Base-by-base conservation (phyloP, 2,888 invertebrate genomes). In the Carcina quercana region DNA sequence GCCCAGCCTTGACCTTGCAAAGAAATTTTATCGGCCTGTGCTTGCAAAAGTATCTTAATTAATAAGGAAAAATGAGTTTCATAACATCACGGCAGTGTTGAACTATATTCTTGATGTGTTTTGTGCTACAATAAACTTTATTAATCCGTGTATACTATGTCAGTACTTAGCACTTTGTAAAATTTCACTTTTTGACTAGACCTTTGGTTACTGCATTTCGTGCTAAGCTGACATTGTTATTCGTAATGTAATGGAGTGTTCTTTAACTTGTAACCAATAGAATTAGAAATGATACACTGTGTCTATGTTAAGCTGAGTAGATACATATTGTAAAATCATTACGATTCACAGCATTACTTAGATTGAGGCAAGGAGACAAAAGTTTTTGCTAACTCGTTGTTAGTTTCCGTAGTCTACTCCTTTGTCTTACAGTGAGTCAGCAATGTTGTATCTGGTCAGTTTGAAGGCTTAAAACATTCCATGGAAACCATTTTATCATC, bases 401-500 rank as follows among this genome's bases (percentile, higher is more conserved):
- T n/a, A n/a, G n/a, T n/a, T n/a, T n/a, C n/a, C n/a, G n/a, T n/a
- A n/a, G n/a, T n/a, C n/a, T n/a, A n/a, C n/a, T n/a, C n/a, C 10
- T 24, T 6, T 24, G 10, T 10, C 10, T 5, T 24, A 24, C 5
- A 24, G 10, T 10, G 8, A 19, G 19, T 35, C 39, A 32, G 48
- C 59, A 65, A 60, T 65, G 53, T 45, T 58, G 59, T 71, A 63
- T 68, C 64, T 68, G 69, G 70, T 69, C 68, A 64, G 58, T 59
- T 59, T 52, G 55, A 69, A 70, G 69, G 76, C 76, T 78, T 72
- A 70, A n/a, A 78, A 82, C 80, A 82, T 82, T 82, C 80, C 80
- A 82, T 71, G 63, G 73, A 66, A 69, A 69, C 64, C 34, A 32
- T 62, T 53, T 54, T 62, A 62, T 66, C 67, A 69, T 66, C 60